phyloP scores from a whole-genome alignment of 2,888 invertebrate species.

The Adela reaumurella region DNA sequence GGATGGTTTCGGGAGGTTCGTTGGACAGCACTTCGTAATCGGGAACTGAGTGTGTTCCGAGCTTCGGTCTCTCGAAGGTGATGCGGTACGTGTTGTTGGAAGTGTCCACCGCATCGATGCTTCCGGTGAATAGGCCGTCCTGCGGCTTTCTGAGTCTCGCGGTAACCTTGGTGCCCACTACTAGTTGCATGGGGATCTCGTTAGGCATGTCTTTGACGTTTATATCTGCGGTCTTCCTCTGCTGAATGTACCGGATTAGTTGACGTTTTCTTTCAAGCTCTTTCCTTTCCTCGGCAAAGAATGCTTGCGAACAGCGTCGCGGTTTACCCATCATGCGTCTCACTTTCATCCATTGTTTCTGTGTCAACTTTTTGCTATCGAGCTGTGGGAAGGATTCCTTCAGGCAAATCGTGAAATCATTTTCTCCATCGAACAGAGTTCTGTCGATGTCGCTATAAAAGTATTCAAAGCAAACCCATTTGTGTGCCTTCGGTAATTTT shows the following conservation, averaged over 20 bases:
- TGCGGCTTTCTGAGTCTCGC: slow-evolving; percentile 88
- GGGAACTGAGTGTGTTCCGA: slow-evolving; percentile 93
- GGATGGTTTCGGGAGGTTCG: slow-evolving; percentile 87
- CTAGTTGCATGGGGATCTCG: slow-evolving; percentile 91
- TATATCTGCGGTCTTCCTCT: slow-evolving; percentile 79
- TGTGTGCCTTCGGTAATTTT: slow-evolving; percentile 96
- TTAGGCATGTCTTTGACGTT: slow-evolving; percentile 85
- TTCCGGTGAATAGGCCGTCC: slow-evolving; percentile 92
- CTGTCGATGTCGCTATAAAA: slow-evolving; percentile 98
- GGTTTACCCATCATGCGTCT: slow-evolving; percentile 97
- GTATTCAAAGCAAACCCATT: slow-evolving; percentile 99
- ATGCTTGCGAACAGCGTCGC: slow-evolving; percentile 87
- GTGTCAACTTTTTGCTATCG: slow-evolving; percentile 76
- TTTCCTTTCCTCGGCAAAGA: slow-evolving; percentile 91
- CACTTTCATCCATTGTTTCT: slow-evolving; percentile 94
- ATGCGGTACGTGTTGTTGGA: slow-evolving; percentile 92
- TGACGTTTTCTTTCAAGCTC: slow-evolving; percentile 87
- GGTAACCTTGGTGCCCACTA: slow-evolving; percentile 91
- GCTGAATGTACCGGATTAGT: slow-evolving; percentile 89
- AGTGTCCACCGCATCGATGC: slow-evolving; percentile 93
- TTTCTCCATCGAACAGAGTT: slow-evolving; percentile 90
- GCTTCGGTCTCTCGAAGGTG: slow-evolving; percentile 86
- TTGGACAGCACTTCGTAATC: slow-evolving; percentile 95
- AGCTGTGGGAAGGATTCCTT: slow-evolving; percentile 92
- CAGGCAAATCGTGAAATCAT: slow-evolving; percentile 93